phyloP scores from a whole-genome alignment of 2,888 invertebrate species.

The Orthosia incerta region DNA sequence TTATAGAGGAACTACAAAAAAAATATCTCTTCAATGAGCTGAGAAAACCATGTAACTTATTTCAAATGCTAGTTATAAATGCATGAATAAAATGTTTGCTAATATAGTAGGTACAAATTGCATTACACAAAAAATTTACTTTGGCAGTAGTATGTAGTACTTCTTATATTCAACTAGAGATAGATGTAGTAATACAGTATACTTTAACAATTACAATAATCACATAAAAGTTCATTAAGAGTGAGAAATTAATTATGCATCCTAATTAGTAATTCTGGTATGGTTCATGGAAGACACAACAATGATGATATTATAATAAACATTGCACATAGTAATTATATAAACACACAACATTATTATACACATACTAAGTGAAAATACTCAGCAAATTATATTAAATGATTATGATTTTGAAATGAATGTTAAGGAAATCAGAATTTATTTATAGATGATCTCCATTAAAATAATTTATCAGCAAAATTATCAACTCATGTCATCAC shows the following conservation, averaged over 20 bases:
- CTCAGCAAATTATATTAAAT: slow-evolving; percentile 16
- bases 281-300: slow-evolving; percentile 77
- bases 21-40: slow-evolving; percentile 62
- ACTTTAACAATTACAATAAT: slow-evolving; percentile 39
- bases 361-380: slow-evolving; percentile 21
- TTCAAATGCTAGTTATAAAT: slow-evolving; percentile 61
- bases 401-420: slow-evolving; percentile 1
- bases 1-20: slow-evolving; percentile 68
- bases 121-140: slow-evolving; percentile 43
- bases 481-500: slow-evolving; percentile 56
- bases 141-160: slow-evolving; percentile 58
- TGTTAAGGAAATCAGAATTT: slow-evolving; percentile 21
- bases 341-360: slow-evolving; percentile 36
- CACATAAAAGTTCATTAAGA: slow-evolving; percentile 54
- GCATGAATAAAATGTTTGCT: slow-evolving; percentile 51
- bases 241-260: slow-evolving; percentile 63
- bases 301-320: slow-evolving; percentile 53
- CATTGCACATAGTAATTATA: slow-evolving; percentile 31
- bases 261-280: slow-evolving; percentile 67
- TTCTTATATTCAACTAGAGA: slow-evolving; percentile 33
- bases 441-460: slow-evolving; percentile 29
- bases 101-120: slow-evolving; percentile 18
- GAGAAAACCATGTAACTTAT: slow-evolving; percentile 50
- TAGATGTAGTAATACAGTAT: slow-evolving; percentile 36
- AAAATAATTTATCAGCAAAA: slow-evolving; percentile 41